Evolutionary conservation across 2,797 vertebrate genomes (phyloP).

Genomic region (Paramormyrops hopkinsi): DNA sequence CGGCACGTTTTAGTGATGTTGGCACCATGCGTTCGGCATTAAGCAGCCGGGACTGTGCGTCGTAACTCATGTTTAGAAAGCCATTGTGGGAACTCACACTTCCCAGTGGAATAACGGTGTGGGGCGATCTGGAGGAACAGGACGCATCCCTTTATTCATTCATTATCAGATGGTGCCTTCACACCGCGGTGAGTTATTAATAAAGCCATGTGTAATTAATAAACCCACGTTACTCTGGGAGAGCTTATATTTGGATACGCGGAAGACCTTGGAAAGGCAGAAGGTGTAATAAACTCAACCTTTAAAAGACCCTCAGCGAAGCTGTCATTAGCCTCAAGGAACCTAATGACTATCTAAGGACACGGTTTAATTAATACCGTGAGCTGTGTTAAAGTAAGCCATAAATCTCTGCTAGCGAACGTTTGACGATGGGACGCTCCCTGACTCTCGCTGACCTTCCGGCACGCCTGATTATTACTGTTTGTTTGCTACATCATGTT

Average conservation of each 20-base stretch:
- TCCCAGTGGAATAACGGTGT: not conserved
- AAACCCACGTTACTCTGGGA: not conserved
- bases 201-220: conserved; percentile 15
- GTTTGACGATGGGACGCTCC: not conserved
- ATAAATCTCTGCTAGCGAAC: conserved; percentile 10
- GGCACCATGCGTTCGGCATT: not conserved
- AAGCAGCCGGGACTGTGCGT: not conserved
- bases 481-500: conserved; percentile 3
- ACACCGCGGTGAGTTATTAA: not conserved
- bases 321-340: conserved; percentile 5
- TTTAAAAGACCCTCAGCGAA: conserved; percentile 7
- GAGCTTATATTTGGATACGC: not conserved
- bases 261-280: conserved; percentile 6
- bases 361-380: conserved; percentile 9
- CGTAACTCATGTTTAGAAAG: not conserved
- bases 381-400: not conserved
- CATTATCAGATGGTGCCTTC: not conserved
- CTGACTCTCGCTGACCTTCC: not conserved
- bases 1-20: not conserved
- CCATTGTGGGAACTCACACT: not conserved
- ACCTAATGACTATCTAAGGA: conserved; percentile 4
- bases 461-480: not conserved
- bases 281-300: not conserved
- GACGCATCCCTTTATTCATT: not conserved
- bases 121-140: not conserved